phyloP scores from a whole-genome alignment of 2,888 invertebrate species.

The Antitype chi region DNA sequence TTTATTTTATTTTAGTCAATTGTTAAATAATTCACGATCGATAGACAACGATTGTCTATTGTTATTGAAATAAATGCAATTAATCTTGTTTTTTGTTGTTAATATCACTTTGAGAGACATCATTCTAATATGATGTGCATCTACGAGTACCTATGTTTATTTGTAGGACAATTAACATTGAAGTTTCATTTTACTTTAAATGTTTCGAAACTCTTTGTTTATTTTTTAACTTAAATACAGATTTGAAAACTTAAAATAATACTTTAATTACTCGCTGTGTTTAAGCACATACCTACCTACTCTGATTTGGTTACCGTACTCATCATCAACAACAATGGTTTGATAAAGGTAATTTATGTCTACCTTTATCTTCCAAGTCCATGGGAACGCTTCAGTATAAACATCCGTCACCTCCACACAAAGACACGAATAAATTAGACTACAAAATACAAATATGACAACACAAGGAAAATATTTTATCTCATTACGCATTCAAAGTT shows the following conservation, averaged over 20 bases:
- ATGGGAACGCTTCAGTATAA: conserved; percentile 64
- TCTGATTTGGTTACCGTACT: not conserved
- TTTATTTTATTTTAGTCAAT: conserved; percentile 75
- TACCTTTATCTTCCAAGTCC: conserved; percentile 30
- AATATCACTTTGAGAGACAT: conserved; percentile 38
- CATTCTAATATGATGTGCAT: conserved; percentile 48
- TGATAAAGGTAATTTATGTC: conserved; percentile 42
- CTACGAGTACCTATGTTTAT: conserved; percentile 18
- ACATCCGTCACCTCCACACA: conserved; percentile 77
- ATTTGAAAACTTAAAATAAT: not conserved
- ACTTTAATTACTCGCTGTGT: not conserved
- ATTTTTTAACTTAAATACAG: not conserved
- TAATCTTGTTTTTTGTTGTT: conserved; percentile 81
- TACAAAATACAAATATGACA: conserved; percentile 86
- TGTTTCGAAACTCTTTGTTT: not conserved
- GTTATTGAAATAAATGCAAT: conserved; percentile 83
- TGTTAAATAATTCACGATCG: conserved; percentile 65
- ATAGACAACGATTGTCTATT: conserved; percentile 69
- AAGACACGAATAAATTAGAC: conserved; percentile 77
- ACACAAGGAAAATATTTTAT: conserved; percentile 88
- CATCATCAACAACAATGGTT: not conserved
- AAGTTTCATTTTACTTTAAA: not conserved
- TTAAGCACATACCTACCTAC: not conserved
- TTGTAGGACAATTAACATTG: not conserved
- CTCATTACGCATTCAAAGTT: conserved; percentile 86